Evolutionary conservation across 2,888 invertebrate species (phyloP), one percentile per base, ranked within the genome.

Genomic region (Petrolisthes manimaculis): DNA sequence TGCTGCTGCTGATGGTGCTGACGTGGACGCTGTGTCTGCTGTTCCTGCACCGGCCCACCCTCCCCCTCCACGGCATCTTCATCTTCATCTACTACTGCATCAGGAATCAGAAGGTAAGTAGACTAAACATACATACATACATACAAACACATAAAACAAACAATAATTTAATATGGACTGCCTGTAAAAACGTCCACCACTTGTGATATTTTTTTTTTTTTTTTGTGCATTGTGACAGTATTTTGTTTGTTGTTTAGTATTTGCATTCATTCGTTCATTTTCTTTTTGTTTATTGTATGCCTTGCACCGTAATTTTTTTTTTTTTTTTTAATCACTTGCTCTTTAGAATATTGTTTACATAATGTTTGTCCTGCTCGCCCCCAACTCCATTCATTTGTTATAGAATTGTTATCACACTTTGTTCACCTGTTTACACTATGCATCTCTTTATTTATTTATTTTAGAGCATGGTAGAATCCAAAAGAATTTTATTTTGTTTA

Each of bases 21-120:
- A 91, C 90, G 1, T 91, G 91, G 91, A 91, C 90, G 6, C 88
- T 91, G 4, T 89, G 90, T 9, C 86, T 91, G n/a, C 84, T 91
- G 21, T 89, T 89, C 84, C 89, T 91, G 53, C 89, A 91, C 83
- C 86, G 82, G 21, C 91, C 90, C 12, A 88, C 90, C 21, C 86
- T 91, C 12, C 88, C 90, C 9, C 89, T 91, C 12, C 90, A 89
- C 61, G 91, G 91, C 54, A 86, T 90, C 80, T 91, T 91, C 84
- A 88, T 91, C 79, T 90, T 91, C 85, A 86, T 88, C 74, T 89
- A 90, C 83, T 90, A 91, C 91, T 91, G 91, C 84, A 67, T 90
- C 86, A 89, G 90, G 87, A 91, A 91, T 67, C 89, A 91, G 82
- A 91, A 91, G 89, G 91, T 91, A 88, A 86, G 84, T 24, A 3